Conservation (phyloP, 2,113 vertebrate species). For the Rattus norvegicus region DNA sequence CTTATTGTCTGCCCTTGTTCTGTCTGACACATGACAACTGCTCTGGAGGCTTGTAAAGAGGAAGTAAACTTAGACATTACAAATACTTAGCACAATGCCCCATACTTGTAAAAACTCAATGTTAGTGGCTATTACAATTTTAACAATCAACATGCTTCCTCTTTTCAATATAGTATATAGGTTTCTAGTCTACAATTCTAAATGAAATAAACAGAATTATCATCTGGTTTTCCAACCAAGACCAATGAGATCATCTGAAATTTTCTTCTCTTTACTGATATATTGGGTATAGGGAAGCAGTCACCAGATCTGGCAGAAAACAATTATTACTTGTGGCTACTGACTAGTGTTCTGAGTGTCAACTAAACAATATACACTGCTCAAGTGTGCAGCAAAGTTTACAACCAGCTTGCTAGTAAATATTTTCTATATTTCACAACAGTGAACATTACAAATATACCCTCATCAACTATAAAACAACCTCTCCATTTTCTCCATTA, state of each 20-base stretch:
- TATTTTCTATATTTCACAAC: constrained; percentile 54
- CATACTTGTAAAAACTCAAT: constrained; percentile 11
- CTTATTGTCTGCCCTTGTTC: constrained; percentile 22
- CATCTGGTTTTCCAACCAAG: background rate
- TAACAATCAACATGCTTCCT: background rate
- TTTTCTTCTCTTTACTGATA: background rate
- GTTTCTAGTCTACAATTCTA: constrained; percentile 15
- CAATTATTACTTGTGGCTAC: constrained; percentile 24
- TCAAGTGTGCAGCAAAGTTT: background rate
- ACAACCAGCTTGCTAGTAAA: constrained; percentile 20
- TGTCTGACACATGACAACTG: background rate
- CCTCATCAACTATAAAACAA: constrained; percentile 38
- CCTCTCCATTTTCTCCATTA: constrained; percentile 35
- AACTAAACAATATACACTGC: constrained; percentile 40
- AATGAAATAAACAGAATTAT: constrained; percentile 15
- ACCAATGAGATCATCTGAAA: background rate
- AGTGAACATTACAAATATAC: background rate
- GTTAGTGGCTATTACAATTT: background rate
- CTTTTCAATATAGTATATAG: background rate
- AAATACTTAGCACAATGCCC: background rate
- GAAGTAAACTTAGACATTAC: background rate
- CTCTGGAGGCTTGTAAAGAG: background rate
- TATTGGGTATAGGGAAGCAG: background rate
- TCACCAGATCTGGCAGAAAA: background rate
- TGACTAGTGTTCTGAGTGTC: constrained; percentile 14